These are phyloP conservation scores for Nilaparvata lugens DNA, from an alignment of 1,140 invertebrate species.

Conservation along the genomic window DNA sequence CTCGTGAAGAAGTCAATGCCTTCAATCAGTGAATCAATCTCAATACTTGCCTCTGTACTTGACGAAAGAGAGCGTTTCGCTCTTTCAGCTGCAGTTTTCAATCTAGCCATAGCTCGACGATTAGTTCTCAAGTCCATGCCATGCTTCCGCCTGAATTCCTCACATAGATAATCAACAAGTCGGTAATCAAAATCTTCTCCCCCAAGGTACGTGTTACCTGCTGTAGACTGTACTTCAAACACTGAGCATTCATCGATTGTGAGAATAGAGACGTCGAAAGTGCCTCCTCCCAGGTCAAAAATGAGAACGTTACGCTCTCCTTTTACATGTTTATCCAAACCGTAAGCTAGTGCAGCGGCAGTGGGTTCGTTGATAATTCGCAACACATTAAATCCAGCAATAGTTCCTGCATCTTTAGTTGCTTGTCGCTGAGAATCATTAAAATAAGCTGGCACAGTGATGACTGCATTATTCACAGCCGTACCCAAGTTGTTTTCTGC, in stretches of 20 bases:
- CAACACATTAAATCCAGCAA: constrained; percentile 75
- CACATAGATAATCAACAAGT: constrained; percentile 92
- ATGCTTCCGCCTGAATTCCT: constrained; percentile 96
- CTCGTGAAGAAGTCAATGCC: constrained; percentile 95
- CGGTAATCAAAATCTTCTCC: constrained; percentile 97
- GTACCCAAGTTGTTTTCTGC: constrained; percentile 89
- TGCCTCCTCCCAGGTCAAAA: constrained; percentile 64
- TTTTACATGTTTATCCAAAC: constrained; percentile 60
- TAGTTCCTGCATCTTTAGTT: constrained; percentile 84
- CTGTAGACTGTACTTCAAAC: constrained; percentile 95
- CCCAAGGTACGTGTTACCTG: constrained; percentile 95
- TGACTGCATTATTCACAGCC: constrained; percentile 69
- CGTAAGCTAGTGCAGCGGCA: constrained; percentile 68
- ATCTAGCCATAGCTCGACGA: constrained; percentile 80
- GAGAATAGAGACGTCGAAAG: constrained; percentile 80
- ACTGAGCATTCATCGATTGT: constrained; percentile 79
- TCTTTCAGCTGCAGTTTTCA: constrained; percentile 89
- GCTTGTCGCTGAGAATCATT: constrained; percentile 88
- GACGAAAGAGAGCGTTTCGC: constrained; percentile 94
- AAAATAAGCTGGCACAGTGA: constrained; percentile 87
- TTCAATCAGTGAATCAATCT: constrained; percentile 92
- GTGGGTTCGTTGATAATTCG: constrained; percentile 74
- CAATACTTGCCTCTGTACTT: constrained; percentile 86
- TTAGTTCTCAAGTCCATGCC: constrained; percentile 88
- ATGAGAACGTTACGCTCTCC: constrained; percentile 65